Conservation (phyloP, 1,140 invertebrate genomes). For the Cyrtorhinus lividipennis region DNA sequence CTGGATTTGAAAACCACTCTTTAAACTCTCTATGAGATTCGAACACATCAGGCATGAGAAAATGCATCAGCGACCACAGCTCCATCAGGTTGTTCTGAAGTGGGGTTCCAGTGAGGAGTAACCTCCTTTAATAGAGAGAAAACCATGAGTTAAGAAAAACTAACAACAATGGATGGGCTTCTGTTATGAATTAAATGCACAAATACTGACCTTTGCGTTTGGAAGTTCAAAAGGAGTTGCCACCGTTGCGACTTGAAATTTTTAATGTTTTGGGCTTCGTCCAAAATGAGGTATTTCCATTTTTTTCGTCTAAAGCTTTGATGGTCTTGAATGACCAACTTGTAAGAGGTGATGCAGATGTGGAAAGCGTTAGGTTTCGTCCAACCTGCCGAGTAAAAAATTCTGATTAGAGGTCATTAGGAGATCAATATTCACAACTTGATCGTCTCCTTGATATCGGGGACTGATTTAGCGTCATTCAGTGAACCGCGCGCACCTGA, state of each 20-base stretch:
- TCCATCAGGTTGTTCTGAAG: constrained; percentile 99
- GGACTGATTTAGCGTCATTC: no score
- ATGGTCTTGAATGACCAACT: constrained; percentile 97
- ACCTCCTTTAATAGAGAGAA: constrained; percentile 48
- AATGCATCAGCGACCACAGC: constrained; percentile 99
- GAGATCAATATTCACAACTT: no score
- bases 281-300: constrained; percentile 98
- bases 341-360: constrained; percentile 99
- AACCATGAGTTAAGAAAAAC: background rate
- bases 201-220: constrained; percentile 62
- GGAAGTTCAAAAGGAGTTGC: constrained; percentile 94
- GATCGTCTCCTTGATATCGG: no score
- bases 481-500: no score
- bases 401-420: no score
- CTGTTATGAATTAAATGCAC: no score
- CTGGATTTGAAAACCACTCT: constrained; percentile 98
- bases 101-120: constrained; percentile 94
- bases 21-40: constrained; percentile 93
- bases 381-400: constrained; percentile 84
- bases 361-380: constrained; percentile 99
- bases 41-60: constrained; percentile 99
- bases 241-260: constrained; percentile 99
- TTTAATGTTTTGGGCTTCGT: constrained; percentile 99
- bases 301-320: constrained; percentile 93
- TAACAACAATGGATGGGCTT: background rate